Evolutionary conservation across 2,113 vertebrate genomes (phyloP), one percentile per base, ranked within the genome.

Genomic region (Erythrocercus mccallii): DNA sequence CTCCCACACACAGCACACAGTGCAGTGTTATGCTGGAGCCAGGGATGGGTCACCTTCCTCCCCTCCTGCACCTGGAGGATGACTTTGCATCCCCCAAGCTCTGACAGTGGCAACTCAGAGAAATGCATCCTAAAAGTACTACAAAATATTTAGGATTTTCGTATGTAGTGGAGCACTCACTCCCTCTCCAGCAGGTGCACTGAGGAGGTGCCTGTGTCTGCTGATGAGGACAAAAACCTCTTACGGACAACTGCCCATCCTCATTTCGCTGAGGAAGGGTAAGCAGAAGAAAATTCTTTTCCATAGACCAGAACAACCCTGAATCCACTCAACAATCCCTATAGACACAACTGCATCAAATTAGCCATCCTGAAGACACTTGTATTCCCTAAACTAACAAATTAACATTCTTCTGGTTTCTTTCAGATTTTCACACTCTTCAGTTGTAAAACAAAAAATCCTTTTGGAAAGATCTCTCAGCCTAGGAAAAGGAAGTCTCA

Each of bases 151-250:
- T 71, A 25, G 56, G n/a, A 48, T 38, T 91, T 83, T 72, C 42
- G 22, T 45, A 12, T 0, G 1, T 0, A 1, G 22, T 22, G 56
- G 25, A 66, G 21, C 56, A 15, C 31, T 86, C 0, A 0, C 35
- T 76, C n/a, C 40, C 35, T 57, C 8, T 10, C 58, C 68, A 71
- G 48, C 33, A 42, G 38, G 11, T 44, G 44, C 57, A 45, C 38
- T 1, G 2, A 48, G 47, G 35, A 79, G 66, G 31, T 68, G 44
- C 30, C 56, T 37, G 3, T 68, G 28, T 24, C 50, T 83, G 28
- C n/a, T 74, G 20, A 10, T 10, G n/a, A 56, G 45, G 40, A 79
- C 44, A 58, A 14, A 65, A 68, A 70, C 0, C 0, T 8, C 2
- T 14, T 8, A 57, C 38, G 70, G 38, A 47, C 30, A 44, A 18